Percentiles rank a stretch among this genome's conserved stretches.
These are phyloP conservation scores for Montifringilla adamsi DNA, from an alignment of 2,113 vertebrate genomes.

Conservation along the genomic window DNA sequence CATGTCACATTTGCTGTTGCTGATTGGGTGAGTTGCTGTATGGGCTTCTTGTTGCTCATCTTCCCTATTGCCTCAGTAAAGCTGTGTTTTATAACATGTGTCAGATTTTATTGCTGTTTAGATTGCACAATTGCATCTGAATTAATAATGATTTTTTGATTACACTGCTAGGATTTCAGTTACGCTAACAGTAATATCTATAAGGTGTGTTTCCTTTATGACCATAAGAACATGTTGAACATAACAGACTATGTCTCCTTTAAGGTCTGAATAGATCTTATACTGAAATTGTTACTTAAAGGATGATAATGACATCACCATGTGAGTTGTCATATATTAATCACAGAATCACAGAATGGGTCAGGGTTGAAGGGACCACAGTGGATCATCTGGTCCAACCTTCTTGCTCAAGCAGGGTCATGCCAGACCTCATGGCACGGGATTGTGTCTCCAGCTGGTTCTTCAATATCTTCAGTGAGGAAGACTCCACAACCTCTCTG, in stretches of 20 bases:
- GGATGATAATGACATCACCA: not conserved
- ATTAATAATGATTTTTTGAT: not conserved
- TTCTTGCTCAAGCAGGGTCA: not conserved
- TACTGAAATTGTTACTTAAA: not conserved
- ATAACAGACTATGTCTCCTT: not conserved
- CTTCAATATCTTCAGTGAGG: not conserved
- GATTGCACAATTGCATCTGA: not conserved
- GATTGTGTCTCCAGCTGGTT: not conserved
- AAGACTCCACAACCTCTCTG: not conserved
- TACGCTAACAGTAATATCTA: not conserved
- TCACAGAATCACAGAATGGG: not conserved
- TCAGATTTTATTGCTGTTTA: not conserved
- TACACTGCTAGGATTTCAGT: not conserved
- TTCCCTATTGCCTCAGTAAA: not conserved
- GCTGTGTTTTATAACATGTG: not conserved
- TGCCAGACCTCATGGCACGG: no score
- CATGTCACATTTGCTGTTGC: not conserved
- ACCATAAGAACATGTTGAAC: not conserved
- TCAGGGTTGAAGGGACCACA: not conserved
- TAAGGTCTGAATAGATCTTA: not conserved
- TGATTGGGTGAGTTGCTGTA: accelerated
- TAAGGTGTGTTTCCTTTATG: not conserved
- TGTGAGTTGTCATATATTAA: not conserved
- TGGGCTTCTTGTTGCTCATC: not conserved
- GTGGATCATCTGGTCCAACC: not conserved